These are phyloP conservation scores for Amblyjoppa fuscipennis DNA, from an alignment of 2,888 invertebrate genomes.

Conservation along the genomic window DNA sequence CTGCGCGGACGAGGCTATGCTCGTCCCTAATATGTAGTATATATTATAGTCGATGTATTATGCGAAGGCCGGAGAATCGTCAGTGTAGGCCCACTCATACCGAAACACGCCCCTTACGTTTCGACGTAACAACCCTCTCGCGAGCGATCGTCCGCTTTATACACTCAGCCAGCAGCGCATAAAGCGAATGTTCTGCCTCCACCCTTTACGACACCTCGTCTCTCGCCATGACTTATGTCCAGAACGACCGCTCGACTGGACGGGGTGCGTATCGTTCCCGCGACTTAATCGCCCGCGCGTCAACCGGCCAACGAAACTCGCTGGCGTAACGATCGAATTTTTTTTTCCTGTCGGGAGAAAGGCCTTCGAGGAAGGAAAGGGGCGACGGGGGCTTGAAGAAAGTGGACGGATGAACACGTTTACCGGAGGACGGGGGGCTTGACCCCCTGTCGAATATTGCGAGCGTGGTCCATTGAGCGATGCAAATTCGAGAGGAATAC, in stretches of 20 bases:
- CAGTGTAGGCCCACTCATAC: constrained; percentile 17
- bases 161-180: constrained; percentile 53
- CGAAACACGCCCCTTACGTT: constrained; percentile 46
- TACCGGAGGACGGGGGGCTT: constrained; percentile 44
- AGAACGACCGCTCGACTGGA: constrained; percentile 63
- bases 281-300: constrained; percentile 45
- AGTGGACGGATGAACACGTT: constrained; percentile 54
- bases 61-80: constrained; percentile 58
- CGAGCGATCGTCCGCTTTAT: not conserved
- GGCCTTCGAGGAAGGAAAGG: constrained; percentile 7
- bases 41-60: constrained; percentile 47
- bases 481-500: constrained; percentile 54
- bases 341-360: constrained; percentile 45
- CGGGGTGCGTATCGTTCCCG: constrained; percentile 59
- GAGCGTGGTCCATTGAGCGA: constrained; percentile 53
- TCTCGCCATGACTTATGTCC: constrained; percentile 76
- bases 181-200: constrained; percentile 56
- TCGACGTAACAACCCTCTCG: constrained; percentile 48
- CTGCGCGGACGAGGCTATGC: not conserved
- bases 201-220: constrained; percentile 71
- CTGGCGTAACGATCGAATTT: constrained; percentile 56
- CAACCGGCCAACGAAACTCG: constrained; percentile 20
- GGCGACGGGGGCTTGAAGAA: constrained; percentile 32
- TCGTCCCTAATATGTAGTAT: not conserved
- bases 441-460: constrained; percentile 57